These are phyloP conservation scores for Acipenser oxyrinchus DNA, from an alignment of 2,797 vertebrate genomes.

Conservation along the genomic window DNA sequence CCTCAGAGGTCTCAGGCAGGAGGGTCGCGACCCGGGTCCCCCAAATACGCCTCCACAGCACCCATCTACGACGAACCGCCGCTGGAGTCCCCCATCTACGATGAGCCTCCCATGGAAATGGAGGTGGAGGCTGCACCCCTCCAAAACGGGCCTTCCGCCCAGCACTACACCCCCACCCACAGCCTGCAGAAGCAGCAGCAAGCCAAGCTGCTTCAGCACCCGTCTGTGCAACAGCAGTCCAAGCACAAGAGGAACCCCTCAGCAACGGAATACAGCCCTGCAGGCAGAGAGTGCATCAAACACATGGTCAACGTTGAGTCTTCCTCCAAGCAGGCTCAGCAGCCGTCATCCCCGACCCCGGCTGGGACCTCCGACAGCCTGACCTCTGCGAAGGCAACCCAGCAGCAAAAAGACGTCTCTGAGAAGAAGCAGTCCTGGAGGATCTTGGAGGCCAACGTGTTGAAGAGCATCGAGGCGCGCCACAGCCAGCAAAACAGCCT, in stretches of 20 bases:
- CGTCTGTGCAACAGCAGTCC: conserved; percentile 49
- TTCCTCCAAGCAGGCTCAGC: conserved; percentile 38
- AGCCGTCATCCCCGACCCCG: conserved; percentile 40
- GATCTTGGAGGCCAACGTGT: conserved; percentile 70
- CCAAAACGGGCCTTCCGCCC: conserved; percentile 48
- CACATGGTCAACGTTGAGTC: conserved; percentile 83
- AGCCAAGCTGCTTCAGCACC: conserved; percentile 62
- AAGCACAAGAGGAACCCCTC: conserved; percentile 65
- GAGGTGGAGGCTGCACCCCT: conserved; percentile 65
- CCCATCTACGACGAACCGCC: conserved; percentile 77
- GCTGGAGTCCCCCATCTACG: conserved; percentile 74
- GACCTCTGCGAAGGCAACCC: conserved; percentile 37
- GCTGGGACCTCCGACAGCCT: conserved; percentile 34
- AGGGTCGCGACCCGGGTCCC: conserved; percentile 63
- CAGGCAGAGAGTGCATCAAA: conserved; percentile 82
- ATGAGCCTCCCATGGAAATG: conserved; percentile 81
- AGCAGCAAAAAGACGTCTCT: conserved; percentile 33
- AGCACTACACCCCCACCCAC: conserved; percentile 49
- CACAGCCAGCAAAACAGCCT: conserved; percentile 76
- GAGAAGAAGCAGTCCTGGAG: conserved; percentile 80
- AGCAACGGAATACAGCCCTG: conserved; percentile 75
- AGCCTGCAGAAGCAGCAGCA: conserved; percentile 63
- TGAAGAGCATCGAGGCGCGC: conserved; percentile 73
- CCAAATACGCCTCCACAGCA: conserved; percentile 61
- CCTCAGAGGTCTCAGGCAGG: conserved; percentile 56